Evolutionary conservation across 2,797 vertebrate genomes (phyloP).

Genomic region (Limnodromus scolopaceus): DNA sequence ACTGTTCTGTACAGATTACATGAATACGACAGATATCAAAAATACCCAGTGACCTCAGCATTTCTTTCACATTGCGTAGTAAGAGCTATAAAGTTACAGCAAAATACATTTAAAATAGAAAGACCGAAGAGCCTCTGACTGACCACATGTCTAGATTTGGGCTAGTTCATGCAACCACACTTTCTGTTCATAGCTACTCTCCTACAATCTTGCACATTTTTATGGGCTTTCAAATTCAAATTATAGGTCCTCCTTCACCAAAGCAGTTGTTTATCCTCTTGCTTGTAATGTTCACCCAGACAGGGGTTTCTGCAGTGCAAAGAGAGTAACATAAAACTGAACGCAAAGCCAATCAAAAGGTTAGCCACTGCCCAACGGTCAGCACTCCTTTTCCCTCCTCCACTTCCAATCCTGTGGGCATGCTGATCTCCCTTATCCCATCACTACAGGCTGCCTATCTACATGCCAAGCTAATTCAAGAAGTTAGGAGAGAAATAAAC

Average conservation of each 20-base stretch:
- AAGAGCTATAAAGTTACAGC: background rate
- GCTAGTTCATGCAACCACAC: background rate
- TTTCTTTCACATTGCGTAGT: background rate
- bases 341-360: background rate
- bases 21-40: background rate
- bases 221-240: background rate
- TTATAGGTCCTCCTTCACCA: background rate
- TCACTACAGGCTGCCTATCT: background rate
- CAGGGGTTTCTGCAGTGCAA: background rate
- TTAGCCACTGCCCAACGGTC: background rate
- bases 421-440: background rate
- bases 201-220: background rate
- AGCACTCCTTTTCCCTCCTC: background rate
- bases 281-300: background rate
- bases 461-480: background rate
- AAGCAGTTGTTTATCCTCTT: background rate
- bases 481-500: slow-evolving; percentile 11
- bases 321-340: background rate
- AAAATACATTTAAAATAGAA: slow-evolving; percentile 17
- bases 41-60: background rate
- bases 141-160: background rate
- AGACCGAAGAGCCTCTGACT: background rate
- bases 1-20: background rate
- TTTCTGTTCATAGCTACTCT: background rate
- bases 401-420: background rate